Conservation (phyloP, 2,113 vertebrate species). For the Parus major region DNA sequence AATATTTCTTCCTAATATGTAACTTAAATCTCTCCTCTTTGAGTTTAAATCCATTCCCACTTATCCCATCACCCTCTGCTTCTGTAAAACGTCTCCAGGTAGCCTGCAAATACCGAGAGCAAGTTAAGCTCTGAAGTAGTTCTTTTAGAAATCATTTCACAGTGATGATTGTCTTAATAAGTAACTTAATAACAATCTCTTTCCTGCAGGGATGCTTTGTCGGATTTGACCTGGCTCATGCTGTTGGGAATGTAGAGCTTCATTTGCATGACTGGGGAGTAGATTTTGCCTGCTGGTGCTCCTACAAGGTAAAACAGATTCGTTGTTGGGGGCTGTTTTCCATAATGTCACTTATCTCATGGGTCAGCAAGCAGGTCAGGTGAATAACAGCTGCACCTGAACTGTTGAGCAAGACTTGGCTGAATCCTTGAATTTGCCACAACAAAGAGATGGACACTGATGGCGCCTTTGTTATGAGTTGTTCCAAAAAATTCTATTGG, state of each 20-base stretch:
- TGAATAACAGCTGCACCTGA: not conserved
- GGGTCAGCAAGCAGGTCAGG: not conserved
- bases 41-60: not conserved
- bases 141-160: not conserved
- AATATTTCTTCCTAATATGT: not conserved
- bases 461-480: not conserved
- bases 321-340: not conserved
- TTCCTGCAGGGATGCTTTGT: conserved; percentile 88
- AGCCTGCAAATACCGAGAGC: not conserved
- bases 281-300: conserved; percentile 97
- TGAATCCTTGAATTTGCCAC: not conserved
- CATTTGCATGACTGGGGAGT: conserved; percentile 91
- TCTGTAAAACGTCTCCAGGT: not conserved
- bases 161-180: not conserved
- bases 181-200: not conserved
- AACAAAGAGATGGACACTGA: not conserved
- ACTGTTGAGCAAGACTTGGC: not conserved
- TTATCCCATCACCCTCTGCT: not conserved
- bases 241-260: conserved; percentile 88
- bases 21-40: not conserved
- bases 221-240: conserved; percentile 94
- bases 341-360: not conserved
- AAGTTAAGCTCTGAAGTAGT: not conserved
- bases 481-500: not conserved
- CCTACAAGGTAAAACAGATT: conserved; percentile 87